Evolutionary conservation across 2,797 vertebrate genomes (phyloP).

Genomic region (Nothura maculosa): DNA sequence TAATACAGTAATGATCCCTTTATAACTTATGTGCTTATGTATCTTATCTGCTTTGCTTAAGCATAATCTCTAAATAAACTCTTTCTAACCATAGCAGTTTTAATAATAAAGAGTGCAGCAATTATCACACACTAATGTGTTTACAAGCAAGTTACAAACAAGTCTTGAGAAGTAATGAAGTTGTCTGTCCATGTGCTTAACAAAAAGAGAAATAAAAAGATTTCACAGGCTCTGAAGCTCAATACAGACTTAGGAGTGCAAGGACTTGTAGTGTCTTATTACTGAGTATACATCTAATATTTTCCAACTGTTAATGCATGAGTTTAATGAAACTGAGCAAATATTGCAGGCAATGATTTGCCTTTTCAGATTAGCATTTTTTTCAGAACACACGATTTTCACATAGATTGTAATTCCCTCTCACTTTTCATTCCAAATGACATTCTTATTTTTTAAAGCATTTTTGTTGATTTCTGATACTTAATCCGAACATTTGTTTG

Average conservation of each 20-base stretch:
- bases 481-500: neutral
- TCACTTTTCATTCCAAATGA: neutral
- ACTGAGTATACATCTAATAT: neutral
- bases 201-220: neutral
- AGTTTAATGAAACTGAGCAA: neutral
- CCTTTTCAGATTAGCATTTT: neutral
- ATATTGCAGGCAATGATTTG: neutral
- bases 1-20: neutral
- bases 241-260: neutral
- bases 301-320: neutral
- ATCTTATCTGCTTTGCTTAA: neutral
- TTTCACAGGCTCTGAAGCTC: neutral
- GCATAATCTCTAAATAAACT: neutral
- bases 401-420: neutral
- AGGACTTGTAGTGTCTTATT: neutral
- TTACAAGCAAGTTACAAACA: neutral
- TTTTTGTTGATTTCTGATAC: neutral
- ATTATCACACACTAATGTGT: neutral
- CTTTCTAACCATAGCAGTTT: neutral
- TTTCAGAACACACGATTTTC: neutral
- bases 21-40: neutral
- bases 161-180: neutral
- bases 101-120: neutral
- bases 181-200: neutral
- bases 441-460: neutral